Evolutionary conservation across 2,888 invertebrate species (phyloP).

Genomic region (Hybos culiciformis): DNA sequence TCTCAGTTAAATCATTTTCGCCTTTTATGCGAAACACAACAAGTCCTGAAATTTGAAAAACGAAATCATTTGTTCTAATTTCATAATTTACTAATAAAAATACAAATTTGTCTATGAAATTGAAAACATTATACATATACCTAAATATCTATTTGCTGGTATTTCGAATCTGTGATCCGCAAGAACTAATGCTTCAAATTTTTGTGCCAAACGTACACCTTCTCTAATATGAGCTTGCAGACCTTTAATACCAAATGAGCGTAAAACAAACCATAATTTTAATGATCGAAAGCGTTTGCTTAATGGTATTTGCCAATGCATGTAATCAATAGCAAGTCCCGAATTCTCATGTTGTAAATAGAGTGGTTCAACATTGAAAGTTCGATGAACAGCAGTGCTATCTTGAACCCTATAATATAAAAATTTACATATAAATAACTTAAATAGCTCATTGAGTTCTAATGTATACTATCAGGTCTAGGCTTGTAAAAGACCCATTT

Average conservation of each 20-base stretch:
- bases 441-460: too few species aligned
- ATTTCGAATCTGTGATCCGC: constrained; percentile 82
- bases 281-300: constrained; percentile 86
- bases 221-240: constrained; percentile 86
- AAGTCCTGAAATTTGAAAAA: constrained; percentile 42
- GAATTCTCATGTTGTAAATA: constrained; percentile 97
- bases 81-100: not conserved
- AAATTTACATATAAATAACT: too few species aligned
- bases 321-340: constrained; percentile 90
- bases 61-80: not conserved
- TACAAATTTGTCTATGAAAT: not conserved
- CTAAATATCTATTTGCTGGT: constrained; percentile 68
- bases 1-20: constrained; percentile 77
- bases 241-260: constrained; percentile 82
- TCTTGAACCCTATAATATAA: constrained; percentile 76
- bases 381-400: constrained; percentile 82
- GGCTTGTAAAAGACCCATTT: too few species aligned
- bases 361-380: constrained; percentile 95
- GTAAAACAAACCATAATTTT: constrained; percentile 94
- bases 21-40: constrained; percentile 83
- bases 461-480: too few species aligned
- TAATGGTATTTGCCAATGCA: constrained; percentile 97
- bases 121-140: constrained; percentile 11
- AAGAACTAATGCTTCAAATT: constrained; percentile 74
- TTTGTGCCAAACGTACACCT: constrained; percentile 77